A percentile compares a stretch with the other conserved stretches of the same genome.
phyloP scores from a whole-genome alignment of 1,140 invertebrate genomes.

The fruit fly (Drosophila melanogaster) region Release_6_plus_ISO1_MT NC_004354.4:20041501-20042000 shows the following conservation, averaged over 20 bases:
- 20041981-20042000: conserved; percentile 57
- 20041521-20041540: too few relatives aligned
- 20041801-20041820: conserved; percentile 58
- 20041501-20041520: too few relatives aligned
- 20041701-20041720: background rate
- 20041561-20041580: too few relatives aligned
- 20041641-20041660: too few relatives aligned
- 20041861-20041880: conserved; percentile 36
- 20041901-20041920: background rate
- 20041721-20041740: too few relatives aligned
- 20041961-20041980: conserved; percentile 64
- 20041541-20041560: too few relatives aligned
- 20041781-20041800: conserved; percentile 23
- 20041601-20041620: too few relatives aligned
- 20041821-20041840: conserved; percentile 39
- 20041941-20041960: conserved; percentile 35
- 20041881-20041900: conserved; percentile 15
- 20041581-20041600: too few relatives aligned
- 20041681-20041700: too few relatives aligned
- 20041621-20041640: too few relatives aligned
- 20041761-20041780: conserved; percentile 10
- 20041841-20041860: conserved; percentile 1
- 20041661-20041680: too few relatives aligned
- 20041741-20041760: background rate
- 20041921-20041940: background rate